Conservation (phyloP, 2,113 vertebrate species). For the Amphiprion ocellaris region DNA sequence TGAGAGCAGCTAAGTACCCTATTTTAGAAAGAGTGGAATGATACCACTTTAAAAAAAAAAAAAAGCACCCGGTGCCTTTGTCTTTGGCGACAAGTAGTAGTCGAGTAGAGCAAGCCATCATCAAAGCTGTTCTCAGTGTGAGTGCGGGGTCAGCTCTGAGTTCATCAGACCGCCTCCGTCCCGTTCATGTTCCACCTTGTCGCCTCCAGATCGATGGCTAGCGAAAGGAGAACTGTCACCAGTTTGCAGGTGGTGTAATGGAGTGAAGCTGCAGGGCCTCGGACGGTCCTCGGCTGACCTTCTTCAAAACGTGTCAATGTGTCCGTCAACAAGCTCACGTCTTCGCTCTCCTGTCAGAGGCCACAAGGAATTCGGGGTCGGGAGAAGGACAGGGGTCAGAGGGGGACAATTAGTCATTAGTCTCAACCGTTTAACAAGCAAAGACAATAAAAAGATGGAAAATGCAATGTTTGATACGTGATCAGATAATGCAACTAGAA, state of each 20-base stretch:
- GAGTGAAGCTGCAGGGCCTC: conserved; percentile 16
- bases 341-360: background rate
- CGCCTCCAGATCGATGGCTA: conserved; percentile 7
- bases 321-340: conserved; percentile 46
- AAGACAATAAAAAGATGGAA: background rate
- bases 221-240: conserved; percentile 50
- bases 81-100: background rate
- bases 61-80: background rate
- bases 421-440: background rate
- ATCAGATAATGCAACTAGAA: too few relatives aligned
- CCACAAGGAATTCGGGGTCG: background rate
- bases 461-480: background rate
- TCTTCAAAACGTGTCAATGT: conserved; percentile 8
- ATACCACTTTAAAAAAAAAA: background rate
- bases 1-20: background rate
- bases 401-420: too few relatives aligned
- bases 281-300: conserved; percentile 39
- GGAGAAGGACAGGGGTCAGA: background rate
- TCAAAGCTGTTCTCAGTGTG: background rate
- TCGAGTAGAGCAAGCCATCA: background rate
- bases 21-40: background rate
- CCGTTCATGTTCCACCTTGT: conserved; percentile 18
- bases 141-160: background rate
- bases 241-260: conserved; percentile 25
- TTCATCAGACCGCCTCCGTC: conserved; percentile 5